Evolutionary conservation across 2,888 invertebrate genomes (phyloP), one percentile per base, ranked within the genome.

Genomic region (Phaonia tiefii): DNA sequence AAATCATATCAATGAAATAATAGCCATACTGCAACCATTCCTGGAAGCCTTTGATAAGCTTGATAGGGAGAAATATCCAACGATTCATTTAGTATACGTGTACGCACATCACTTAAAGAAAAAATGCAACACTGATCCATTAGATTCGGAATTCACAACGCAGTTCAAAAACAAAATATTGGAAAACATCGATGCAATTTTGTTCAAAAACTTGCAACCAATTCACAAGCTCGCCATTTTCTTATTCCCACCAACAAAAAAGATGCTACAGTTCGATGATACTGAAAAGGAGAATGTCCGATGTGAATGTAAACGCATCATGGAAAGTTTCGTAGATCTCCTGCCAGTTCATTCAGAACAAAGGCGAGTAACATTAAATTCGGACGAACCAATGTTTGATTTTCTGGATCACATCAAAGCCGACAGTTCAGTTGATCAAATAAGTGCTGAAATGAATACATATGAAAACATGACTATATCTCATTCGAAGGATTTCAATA

Each of bases 31-130:
- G n/a, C 11, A 73, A 31, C 42, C 25, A 5, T 82, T 79, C 26
- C 46, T 73, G 46, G 67, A 76, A 13, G 56, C 73, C 15, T 70
- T 39, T 13, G 63, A 72, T 49, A 66, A 46, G 15, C 26, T 82
- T 26, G 65, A 79, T 42, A 75, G 69, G n/a, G n/a, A n/a, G n/a
- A n/a, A n/a, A n/a, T n/a, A n/a, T n/a, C n/a, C n/a, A n/a, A n/a
- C n/a, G n/a, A n/a, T n/a, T n/a, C n/a, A n/a, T n/a, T n/a, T n/a
- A n/a, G n/a, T n/a, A n/a, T n/a, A n/a, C n/a, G n/a, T n/a, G n/a
- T n/a, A n/a, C n/a, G n/a, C n/a, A n/a, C n/a, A n/a, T n/a, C n/a
- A n/a, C n/a, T n/a, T n/a, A n/a, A n/a, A n/a, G n/a, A n/a, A n/a
- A n/a, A n/a, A n/a, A n/a, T n/a, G n/a, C n/a, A n/a, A n/a, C n/a